These are phyloP conservation scores for Diplazon laetatorius DNA, from an alignment of 2,888 invertebrate genomes.

Conservation along the genomic window DNA sequence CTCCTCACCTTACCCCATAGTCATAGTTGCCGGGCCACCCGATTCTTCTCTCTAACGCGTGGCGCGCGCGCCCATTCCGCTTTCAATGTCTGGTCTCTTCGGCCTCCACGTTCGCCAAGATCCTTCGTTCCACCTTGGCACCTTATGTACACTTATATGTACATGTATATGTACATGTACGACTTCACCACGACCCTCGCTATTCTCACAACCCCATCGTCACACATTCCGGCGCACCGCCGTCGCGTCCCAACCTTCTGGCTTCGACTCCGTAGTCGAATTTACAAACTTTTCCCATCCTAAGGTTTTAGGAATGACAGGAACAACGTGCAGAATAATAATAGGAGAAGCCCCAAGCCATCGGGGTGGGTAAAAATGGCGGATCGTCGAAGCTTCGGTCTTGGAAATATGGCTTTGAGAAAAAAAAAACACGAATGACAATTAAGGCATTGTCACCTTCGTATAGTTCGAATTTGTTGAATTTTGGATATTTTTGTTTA, in stretches of 20 bases:
- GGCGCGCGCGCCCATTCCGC: conserved; percentile 15
- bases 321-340: conserved; percentile 61
- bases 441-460: neutral
- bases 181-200: conserved; percentile 38
- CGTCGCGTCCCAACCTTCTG: conserved; percentile 57
- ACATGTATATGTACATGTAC: conserved; percentile 2
- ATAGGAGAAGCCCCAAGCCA: too few species aligned
- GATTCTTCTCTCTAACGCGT: conserved; percentile 12
- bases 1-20: neutral
- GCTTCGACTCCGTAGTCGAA: conserved; percentile 11
- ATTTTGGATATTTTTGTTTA: neutral
- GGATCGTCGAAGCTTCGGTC: neutral
- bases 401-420: too few species aligned
- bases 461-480: neutral
- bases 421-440: too few species aligned
- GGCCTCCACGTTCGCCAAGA: conserved; percentile 50
- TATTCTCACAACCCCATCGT: conserved; percentile 50
- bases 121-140: conserved; percentile 29
- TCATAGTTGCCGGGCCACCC: conserved; percentile 4
- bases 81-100: conserved; percentile 47
- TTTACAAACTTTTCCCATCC: conserved; percentile 39
- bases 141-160: neutral
- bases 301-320: conserved; percentile 54
- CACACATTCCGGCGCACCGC: too few species aligned
- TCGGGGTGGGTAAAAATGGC: neutral